A percentile compares a stretch with the other conserved stretches of the same genome.
phyloP scores from a whole-genome alignment of 2,888 invertebrate genomes.

The Zygogramma bicolorata region DNA sequence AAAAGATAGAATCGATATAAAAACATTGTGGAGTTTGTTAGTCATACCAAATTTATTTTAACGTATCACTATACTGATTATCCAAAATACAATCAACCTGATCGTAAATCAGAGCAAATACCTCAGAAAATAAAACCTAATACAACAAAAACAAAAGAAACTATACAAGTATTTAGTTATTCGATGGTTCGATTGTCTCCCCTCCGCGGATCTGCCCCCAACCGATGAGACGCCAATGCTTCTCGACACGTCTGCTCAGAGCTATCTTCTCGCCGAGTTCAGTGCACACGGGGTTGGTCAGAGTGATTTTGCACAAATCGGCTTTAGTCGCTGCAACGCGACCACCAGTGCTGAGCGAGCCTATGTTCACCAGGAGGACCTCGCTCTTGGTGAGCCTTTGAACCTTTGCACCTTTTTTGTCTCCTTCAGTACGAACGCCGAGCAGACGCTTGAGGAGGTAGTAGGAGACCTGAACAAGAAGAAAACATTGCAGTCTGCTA shows the following conservation, averaged over 20 bases:
- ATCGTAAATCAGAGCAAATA: background rate
- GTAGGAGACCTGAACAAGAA: conserved; percentile 75
- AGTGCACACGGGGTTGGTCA: conserved; percentile 98
- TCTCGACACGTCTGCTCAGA: conserved; percentile 97
- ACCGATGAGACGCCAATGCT: conserved; percentile 99
- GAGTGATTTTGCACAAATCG: conserved; percentile 96
- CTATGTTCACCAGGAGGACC: conserved; percentile 96
- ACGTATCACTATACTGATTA: background rate
- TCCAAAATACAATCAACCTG: background rate
- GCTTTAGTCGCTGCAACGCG: conserved; percentile 94
- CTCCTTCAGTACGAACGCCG: conserved; percentile 98
- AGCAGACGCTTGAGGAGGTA: conserved; percentile 94
- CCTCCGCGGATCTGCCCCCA: conserved; percentile 99
- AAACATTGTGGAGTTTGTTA: background rate
- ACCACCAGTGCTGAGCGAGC: conserved; percentile 97
- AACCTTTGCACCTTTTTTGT: conserved; percentile 98
- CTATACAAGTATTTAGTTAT: conserved; percentile 43
- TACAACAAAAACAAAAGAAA: background rate
- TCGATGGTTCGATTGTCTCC: conserved; percentile 88
- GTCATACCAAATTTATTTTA: background rate
- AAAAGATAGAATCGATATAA: no score
- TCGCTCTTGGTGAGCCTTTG: conserved; percentile 92
- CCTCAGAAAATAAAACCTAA: background rate
- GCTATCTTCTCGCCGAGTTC: conserved; percentile 99
- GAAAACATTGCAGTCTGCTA: background rate